A percentile compares a stretch with the other conserved stretches of the same genome.
Evolutionary conservation across 2,797 vertebrate genomes (phyloP).

Genomic region (Tinamus major): DNA sequence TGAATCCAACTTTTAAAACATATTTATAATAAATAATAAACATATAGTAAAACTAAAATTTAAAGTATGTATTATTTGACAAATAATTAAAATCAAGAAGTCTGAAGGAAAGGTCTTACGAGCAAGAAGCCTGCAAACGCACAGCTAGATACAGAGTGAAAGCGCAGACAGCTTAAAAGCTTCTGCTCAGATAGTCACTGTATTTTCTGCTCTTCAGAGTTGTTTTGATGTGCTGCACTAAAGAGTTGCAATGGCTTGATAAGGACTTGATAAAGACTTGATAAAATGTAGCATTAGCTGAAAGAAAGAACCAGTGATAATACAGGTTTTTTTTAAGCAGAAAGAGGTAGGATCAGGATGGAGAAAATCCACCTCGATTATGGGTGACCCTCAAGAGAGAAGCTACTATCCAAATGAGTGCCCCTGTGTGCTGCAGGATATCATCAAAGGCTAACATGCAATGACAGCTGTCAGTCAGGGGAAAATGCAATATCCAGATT

Average conservation of each 20-base stretch:
- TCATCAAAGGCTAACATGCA: accelerated
- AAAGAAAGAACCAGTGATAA: neutral
- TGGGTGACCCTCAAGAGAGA: accelerated
- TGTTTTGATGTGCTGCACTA: neutral
- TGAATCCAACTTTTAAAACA: neutral
- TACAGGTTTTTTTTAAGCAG: neutral
- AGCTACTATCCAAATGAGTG: neutral
- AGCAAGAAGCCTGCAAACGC: too few species aligned
- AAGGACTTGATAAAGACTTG: too few species aligned
- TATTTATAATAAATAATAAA: neutral
- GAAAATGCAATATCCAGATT: neutral
- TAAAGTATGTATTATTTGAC: neutral
- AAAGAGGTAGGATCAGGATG: neutral
- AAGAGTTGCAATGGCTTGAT: neutral
- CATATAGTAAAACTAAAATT: neutral
- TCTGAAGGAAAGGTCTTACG: neutral
- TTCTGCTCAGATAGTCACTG: accelerated
- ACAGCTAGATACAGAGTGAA: neutral
- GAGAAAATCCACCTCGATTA: accelerated
- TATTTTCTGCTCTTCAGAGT: accelerated
- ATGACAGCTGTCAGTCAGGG: accelerated
- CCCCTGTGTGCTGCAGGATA: neutral
- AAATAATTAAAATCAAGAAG: neutral
- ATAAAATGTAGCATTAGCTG: neutral
- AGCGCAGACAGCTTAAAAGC: neutral